Evolutionary conservation across 2,888 invertebrate genomes (phyloP).

Genomic region (Caenorhabditis uteleia): DNA sequence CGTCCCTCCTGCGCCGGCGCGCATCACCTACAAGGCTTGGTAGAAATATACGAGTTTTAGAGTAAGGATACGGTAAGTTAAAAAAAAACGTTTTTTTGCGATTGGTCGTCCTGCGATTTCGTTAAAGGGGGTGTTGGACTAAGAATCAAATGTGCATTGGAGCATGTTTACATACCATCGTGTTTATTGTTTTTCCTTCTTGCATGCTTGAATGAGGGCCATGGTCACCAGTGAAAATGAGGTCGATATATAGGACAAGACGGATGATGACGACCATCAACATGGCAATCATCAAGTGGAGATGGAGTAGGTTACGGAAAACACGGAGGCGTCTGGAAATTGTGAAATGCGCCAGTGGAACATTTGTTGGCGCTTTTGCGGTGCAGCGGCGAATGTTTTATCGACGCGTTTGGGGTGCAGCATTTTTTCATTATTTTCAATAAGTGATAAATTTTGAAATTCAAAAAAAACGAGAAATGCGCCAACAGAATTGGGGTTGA

Average conservation of each 20-base stretch:
- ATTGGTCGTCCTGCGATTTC: too few relatives aligned
- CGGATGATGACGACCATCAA: slow-evolving; percentile 71
- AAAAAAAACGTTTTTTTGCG: too few relatives aligned
- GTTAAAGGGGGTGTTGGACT: background rate
- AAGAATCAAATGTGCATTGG: background rate
- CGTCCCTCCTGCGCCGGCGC: too few relatives aligned
- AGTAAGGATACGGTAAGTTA: too few relatives aligned
- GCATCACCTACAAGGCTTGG: too few relatives aligned
- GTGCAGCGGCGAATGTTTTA: background rate
- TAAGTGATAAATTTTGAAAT: background rate
- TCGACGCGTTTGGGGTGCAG: background rate
- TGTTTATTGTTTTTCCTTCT: slow-evolving; percentile 71
- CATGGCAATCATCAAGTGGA: slow-evolving; percentile 73
- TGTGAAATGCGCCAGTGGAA: background rate
- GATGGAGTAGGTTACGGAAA: slow-evolving; percentile 72
- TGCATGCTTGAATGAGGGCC: slow-evolving; percentile 64
- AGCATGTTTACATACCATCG: slow-evolving; percentile 68
- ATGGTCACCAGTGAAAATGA: slow-evolving; percentile 69
- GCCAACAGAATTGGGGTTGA: background rate
- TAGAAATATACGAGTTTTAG: too few relatives aligned
- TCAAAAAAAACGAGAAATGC: background rate
- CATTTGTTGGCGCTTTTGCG: background rate
- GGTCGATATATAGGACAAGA: slow-evolving; percentile 72
- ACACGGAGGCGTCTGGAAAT: slow-evolving; percentile 71
- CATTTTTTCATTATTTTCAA: background rate